phyloP scores from a whole-genome alignment of 30 jellyfish, hydroid and myxozoan species.

The Hydra vulgaris region DNA sequence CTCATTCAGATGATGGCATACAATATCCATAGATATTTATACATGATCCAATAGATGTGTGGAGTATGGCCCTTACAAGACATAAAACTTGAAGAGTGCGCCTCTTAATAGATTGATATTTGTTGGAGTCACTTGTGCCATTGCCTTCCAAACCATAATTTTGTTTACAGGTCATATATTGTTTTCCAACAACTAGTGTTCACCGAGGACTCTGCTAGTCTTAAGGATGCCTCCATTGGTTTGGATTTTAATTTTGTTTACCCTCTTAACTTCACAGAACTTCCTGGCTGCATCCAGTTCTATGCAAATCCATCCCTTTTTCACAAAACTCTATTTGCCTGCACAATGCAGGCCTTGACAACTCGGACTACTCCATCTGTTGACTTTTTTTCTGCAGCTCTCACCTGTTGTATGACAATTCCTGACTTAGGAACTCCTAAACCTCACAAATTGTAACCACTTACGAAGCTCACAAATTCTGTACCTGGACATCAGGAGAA shows the following conservation, averaged over 20 bases:
- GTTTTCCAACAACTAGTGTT: not conserved
- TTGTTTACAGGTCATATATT: not conserved
- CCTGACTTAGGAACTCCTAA: not conserved
- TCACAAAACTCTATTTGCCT: not conserved
- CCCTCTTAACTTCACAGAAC: not conserved
- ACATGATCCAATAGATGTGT: too few species aligned
- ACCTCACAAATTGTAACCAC: not conserved
- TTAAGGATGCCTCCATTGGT: not conserved
- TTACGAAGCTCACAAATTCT: not conserved
- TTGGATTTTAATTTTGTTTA: too few species aligned
- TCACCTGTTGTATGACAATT: not conserved
- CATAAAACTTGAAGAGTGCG: too few species aligned
- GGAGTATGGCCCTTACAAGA: too few species aligned
- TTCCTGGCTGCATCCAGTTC: not conserved
- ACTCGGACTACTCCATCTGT: not conserved
- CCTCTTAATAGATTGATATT: not conserved
- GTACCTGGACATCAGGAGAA: not conserved
- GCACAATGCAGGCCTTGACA: not conserved
- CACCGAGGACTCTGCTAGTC: not conserved
- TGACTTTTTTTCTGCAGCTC: not conserved
- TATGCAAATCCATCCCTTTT: not conserved
- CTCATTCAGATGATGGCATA: too few species aligned
- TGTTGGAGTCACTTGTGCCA: not conserved
- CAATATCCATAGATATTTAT: too few species aligned
- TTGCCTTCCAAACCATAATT: not conserved